A percentile compares a stretch with the other conserved stretches of the same genome.
Conservation (phyloP, 2,888 invertebrate genomes). For the Xestia sexstrigata region DNA sequence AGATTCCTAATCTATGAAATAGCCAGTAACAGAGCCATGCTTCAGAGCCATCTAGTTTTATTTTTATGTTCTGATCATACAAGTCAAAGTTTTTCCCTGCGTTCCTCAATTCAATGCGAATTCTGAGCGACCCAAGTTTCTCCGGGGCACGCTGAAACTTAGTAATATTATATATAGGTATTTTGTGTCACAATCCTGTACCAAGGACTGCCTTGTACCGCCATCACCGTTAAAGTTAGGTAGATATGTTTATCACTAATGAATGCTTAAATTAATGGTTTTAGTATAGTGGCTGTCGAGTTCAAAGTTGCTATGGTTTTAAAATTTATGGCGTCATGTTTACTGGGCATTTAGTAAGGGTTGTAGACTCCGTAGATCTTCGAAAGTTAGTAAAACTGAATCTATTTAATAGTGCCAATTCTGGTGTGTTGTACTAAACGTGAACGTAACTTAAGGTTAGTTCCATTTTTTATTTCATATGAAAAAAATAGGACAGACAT, state of each 20-base stretch:
- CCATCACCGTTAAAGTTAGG: constrained; percentile 34
- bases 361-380: not conserved
- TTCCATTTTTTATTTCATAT: not conserved
- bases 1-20: constrained; percentile 1
- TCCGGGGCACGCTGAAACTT: constrained; percentile 26
- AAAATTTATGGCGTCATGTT: constrained; percentile 23
- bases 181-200: constrained; percentile 61
- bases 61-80: not conserved
- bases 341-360: not conserved
- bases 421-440: not conserved
- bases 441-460: not conserved
- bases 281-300: constrained; percentile 5
- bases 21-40: not conserved
- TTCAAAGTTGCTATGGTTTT: constrained; percentile 30
- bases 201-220: constrained; percentile 61
- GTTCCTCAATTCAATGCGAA: not conserved
- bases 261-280: constrained; percentile 63
- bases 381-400: not conserved
- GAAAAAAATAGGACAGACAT: not conserved
- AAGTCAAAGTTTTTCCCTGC: not conserved
- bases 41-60: not conserved
- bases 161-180: constrained; percentile 41
- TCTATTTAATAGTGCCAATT: not conserved
- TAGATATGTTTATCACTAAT: constrained; percentile 57
- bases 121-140: constrained; percentile 21